phyloP scores from a whole-genome alignment of 2,797 vertebrate species.

The Periparus ater region DNA sequence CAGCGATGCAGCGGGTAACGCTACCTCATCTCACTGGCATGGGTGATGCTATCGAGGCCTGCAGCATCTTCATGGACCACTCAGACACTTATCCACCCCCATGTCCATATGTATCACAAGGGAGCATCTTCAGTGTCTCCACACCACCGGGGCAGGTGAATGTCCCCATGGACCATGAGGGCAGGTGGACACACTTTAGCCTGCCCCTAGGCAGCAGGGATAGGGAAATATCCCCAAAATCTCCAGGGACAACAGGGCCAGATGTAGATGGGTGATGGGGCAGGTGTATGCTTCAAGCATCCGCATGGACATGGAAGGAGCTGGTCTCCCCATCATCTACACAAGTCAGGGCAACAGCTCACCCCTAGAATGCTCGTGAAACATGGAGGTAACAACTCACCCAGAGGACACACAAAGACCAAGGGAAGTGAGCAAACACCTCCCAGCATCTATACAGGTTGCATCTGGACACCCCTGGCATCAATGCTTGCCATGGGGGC shows the following conservation, averaged over 20 bases:
- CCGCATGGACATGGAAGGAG: rapidly evolving
- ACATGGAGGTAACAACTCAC: rapidly evolving
- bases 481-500: rapidly evolving
- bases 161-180: rapidly evolving
- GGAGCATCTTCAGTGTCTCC: not conserved
- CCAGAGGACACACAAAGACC: rapidly evolving
- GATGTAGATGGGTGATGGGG: not conserved
- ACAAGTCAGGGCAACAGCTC: not conserved
- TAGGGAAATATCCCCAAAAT: not conserved
- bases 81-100: not conserved
- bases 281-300: not conserved
- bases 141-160: not conserved
- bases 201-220: not conserved
- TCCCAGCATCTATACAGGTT: not conserved
- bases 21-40: slow-evolving; percentile 52
- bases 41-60: not conserved
- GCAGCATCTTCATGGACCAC: not conserved
- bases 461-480: not conserved
- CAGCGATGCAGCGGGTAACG: not conserved
- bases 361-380: rapidly evolving
- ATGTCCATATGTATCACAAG: rapidly evolving
- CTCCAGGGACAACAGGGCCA: rapidly evolving
- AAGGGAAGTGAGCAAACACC: not conserved
- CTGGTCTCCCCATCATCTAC: not conserved
- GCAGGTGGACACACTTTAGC: not conserved